A percentile compares a stretch with the other conserved stretches of the same genome.
Conservation (phyloP, 2,888 invertebrate species). For the Eurytoma adleriae region DNA sequence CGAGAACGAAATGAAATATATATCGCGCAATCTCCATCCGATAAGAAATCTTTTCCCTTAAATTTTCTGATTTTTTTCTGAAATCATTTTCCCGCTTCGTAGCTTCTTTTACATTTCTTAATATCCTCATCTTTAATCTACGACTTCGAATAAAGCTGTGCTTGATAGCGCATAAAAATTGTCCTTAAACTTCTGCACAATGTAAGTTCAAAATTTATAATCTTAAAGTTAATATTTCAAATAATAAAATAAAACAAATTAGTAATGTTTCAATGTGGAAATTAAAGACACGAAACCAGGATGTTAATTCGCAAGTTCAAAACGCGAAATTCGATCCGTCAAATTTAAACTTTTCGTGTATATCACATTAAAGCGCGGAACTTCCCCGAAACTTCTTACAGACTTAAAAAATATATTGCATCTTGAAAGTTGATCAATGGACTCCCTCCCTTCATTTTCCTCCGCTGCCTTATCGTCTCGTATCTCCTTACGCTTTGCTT, state of each 20-base stretch:
- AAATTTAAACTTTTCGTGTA: constrained; percentile 2
- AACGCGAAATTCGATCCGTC: background rate
- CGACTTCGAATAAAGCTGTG: constrained; percentile 14
- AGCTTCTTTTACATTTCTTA: constrained; percentile 26
- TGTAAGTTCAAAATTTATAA: too few relatives aligned
- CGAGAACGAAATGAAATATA: constrained; percentile 40
- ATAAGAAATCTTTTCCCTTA: constrained; percentile 31
- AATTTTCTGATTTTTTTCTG: constrained; percentile 34
- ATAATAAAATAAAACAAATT: too few relatives aligned
- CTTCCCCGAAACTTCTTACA: background rate
- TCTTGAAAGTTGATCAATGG: constrained; percentile 33
- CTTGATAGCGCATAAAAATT: too few relatives aligned
- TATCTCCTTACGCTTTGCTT: constrained; percentile 26
- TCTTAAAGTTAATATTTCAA: too few relatives aligned
- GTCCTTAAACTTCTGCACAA: too few relatives aligned
- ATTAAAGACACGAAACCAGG: too few relatives aligned
- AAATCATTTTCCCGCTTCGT: constrained; percentile 29
- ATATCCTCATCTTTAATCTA: constrained; percentile 41
- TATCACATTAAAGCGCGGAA: constrained; percentile 14
- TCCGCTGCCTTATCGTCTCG: constrained; percentile 5
- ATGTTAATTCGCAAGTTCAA: too few relatives aligned
- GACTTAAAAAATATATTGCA: constrained; percentile 13
- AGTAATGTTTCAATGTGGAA: too few relatives aligned
- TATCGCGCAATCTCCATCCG: constrained; percentile 40
- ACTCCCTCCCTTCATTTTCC: constrained; percentile 5